Evolutionary conservation across 2,888 invertebrate genomes (phyloP), one percentile per base, ranked within the genome.

Genomic region (Oligia fasciuncula): DNA sequence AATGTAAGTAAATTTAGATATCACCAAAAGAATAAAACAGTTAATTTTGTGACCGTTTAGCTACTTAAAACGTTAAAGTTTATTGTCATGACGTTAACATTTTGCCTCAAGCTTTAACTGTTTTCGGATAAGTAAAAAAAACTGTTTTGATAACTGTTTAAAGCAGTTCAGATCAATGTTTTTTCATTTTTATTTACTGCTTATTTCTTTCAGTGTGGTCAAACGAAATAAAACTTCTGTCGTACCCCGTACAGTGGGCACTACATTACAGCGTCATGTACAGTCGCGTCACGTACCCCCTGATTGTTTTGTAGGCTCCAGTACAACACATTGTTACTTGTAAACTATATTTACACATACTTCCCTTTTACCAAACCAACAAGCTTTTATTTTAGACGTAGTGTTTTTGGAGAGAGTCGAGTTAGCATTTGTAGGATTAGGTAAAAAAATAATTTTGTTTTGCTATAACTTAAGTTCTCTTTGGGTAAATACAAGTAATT

Each of bases 271-370:
- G 1, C 63, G 62, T 43, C 76, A 67, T 87, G 62, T 63, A 17
- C 46, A 87, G 68, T 85, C 85, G 3, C 68, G 66, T 88, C 93
- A 93, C 93, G 93, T 93, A 75, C 73, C 35, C 71, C 35, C 87
- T 91, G 92, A 93, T 93, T 93, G 93, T 93, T 93, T 93, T 91
- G 92, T 90, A 89, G 91, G 89, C 91, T 83, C 87, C 88, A 87
- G 88, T 89, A 92, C 90, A 91, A 90, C 91, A 88, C 89, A 92
- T 90, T 91, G 92, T 90, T 91, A 89, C 89, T 86, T 87, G 86
- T 85, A 85, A 87, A 83, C 80, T 85, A 88, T 88, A 87, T 91
- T 89, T 88, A 89, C 91, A 86, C 83, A 85, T 65, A 79, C 80
- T 66, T 77, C 62, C 46, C 66, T 73, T 72, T 43, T 8, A 77